phyloP scores from a whole-genome alignment of 2,113 vertebrate genomes.

The Paramisgurnus dabryanus region DNA sequence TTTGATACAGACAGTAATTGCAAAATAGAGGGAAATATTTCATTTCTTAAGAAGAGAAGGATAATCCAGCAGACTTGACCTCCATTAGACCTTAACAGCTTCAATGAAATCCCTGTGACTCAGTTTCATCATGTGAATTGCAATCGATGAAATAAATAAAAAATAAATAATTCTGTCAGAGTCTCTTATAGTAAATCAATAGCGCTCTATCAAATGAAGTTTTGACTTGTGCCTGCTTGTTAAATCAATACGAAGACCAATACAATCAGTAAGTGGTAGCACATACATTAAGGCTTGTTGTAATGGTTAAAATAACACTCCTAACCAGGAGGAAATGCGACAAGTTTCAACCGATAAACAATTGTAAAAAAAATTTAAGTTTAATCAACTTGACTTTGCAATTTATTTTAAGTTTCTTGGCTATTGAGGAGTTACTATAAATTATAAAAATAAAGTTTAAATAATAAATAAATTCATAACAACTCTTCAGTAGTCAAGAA shows the following conservation, averaged over 20 bases:
- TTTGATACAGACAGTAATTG: neutral
- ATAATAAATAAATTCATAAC: no score
- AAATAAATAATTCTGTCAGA: conserved; percentile 35
- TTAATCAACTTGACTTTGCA: no score
- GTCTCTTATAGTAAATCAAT: conserved; percentile 37
- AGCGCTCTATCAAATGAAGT: conserved; percentile 7
- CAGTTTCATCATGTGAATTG: conserved; percentile 18
- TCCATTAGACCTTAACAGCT: conserved; percentile 50
- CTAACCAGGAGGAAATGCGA: neutral
- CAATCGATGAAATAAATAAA: conserved; percentile 23
- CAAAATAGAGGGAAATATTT: conserved; percentile 13
- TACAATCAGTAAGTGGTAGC: neutral
- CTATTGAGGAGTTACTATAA: no score
- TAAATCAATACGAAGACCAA: neutral
- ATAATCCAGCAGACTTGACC: conserved; percentile 36
- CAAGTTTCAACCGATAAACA: neutral
- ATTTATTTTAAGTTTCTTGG: no score
- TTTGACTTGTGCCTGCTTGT: neutral
- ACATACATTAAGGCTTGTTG: neutral
- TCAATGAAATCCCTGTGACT: neutral
- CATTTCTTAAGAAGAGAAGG: neutral
- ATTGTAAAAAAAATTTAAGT: neutral
- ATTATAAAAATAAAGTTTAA: no score
- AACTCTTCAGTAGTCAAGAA: no score
- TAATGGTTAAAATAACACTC: neutral